Evolutionary conservation across 2,113 vertebrate genomes (phyloP), one percentile per base, ranked within the genome.

Genomic region (Clarias gariepinus): DNA sequence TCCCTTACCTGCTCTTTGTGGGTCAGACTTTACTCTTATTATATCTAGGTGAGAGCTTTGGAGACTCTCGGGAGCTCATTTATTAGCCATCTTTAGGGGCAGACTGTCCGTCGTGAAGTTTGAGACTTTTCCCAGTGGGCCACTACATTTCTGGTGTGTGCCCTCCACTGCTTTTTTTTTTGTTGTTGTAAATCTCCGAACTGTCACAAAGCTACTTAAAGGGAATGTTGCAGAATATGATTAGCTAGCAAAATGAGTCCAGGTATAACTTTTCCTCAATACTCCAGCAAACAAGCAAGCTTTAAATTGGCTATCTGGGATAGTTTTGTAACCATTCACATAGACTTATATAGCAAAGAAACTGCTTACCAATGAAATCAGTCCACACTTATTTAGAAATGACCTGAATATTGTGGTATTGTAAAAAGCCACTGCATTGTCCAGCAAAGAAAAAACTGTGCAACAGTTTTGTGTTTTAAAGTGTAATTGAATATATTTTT

Each of bases 61-160:
- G 28, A 68, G 61, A 77, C 85, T 81, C 85, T 55, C 19, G 83
- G 86, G 88, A 86, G 68, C 88, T 86, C 85, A 81, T 87, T 85
- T 87, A 64, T 58, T 74, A 84, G 74, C 82, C 36, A 52, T 81
- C 58, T 82, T 85, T 52, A 68, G 77, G 85, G 73, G 81, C 66
- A 30, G 81, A 84, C 79, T 55, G 58, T n/a, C 66, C 69, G 82
- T 9, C 64, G n/a, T 47, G 85, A 84, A 84, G 68, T 86, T 66
- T 86, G 81, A 82, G 64, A 83, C 28, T 36, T 80, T 80, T 80
- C 30, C 28, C 74, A 6, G 13, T 55, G 74, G 73, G 73, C 41
- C 2, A 41, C 58, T 78, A 25, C 60, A 53, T 88, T 85, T 55
- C 11, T 12, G 21, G 5, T 15, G 7, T 18, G 53, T 78, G 76